These are phyloP conservation scores for Phrynosoma platyrhinos DNA, from an alignment of 2,113 vertebrate genomes.

Conservation along the genomic window DNA sequence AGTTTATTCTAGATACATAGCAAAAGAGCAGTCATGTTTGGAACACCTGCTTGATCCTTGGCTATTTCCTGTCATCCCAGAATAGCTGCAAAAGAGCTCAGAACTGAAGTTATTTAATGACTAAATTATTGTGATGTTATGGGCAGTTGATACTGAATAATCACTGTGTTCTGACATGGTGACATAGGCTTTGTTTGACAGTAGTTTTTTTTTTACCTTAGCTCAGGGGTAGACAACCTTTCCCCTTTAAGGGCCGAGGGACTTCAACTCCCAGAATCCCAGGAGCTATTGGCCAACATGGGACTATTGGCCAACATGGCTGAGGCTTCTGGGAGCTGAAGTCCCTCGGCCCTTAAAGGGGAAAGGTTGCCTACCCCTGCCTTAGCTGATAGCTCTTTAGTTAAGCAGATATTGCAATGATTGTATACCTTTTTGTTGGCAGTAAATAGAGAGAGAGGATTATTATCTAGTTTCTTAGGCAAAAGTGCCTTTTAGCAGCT, in stretches of 20 bases:
- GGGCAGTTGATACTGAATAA: no score
- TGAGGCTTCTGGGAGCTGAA: no score
- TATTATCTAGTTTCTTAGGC: neutral
- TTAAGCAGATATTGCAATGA: neutral
- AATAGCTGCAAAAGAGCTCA: neutral
- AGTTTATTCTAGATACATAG: neutral
- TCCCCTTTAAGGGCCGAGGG: no score
- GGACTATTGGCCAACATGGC: no score
- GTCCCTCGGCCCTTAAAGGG: no score
- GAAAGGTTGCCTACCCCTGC: no score
- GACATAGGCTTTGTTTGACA: no score
- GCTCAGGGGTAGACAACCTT: no score
- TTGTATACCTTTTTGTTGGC: neutral
- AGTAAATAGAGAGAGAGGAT: neutral
- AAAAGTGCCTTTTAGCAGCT: neutral
- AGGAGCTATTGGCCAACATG: no score
- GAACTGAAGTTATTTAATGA: neutral
- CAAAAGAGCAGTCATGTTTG: neutral
- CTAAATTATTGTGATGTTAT: neutral
- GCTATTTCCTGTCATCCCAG: neutral
- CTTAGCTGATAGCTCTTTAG: neutral
- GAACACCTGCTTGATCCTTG: neutral
- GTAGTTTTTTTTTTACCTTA: neutral
- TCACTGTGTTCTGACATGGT: no score
- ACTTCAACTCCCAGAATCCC: no score